Percentiles rank a stretch among this genome's conserved stretches.
Evolutionary conservation across 2,113 vertebrate species (phyloP).

Genomic region (Trematocara stigmaticum): DNA sequence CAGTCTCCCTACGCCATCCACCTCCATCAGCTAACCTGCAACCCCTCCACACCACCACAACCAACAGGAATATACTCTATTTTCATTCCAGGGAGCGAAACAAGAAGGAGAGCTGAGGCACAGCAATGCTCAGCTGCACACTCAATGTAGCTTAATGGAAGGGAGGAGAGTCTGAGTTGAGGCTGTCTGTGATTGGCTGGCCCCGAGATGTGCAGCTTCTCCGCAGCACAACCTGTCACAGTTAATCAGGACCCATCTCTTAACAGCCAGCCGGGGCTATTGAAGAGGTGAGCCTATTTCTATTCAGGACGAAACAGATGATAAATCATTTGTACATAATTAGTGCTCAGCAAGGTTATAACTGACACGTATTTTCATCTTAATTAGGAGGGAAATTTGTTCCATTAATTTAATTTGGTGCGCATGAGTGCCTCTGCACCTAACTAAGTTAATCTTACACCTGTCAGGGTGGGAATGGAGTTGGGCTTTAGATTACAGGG

Average conservation of each 20-base stretch:
- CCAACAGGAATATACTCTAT: constrained; percentile 9
- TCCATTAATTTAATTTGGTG: constrained; percentile 98
- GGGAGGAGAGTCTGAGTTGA: constrained; percentile 58
- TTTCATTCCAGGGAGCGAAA: constrained; percentile 66
- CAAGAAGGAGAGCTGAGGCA: constrained; percentile 73
- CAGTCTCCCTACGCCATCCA: background rate
- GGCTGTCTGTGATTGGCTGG: constrained; percentile 73
- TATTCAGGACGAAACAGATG: constrained; percentile 92
- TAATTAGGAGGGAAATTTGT: constrained; percentile 97
- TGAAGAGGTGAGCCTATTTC: constrained; percentile 87
- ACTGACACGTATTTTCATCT: constrained; percentile 98
- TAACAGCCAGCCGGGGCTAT: constrained; percentile 85
- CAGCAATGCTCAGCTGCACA: constrained; percentile 82
- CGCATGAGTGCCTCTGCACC: constrained; percentile 86
- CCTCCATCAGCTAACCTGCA: background rate
- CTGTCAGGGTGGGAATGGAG: constrained; percentile 80
- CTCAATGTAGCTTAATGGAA: constrained; percentile 78
- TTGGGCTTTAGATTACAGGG: constrained; percentile 9
- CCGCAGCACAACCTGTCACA: constrained; percentile 85
- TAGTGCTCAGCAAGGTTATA: constrained; percentile 97
- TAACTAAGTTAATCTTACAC: constrained; percentile 95
- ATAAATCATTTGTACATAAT: constrained; percentile 99
- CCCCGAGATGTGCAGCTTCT: constrained; percentile 62
- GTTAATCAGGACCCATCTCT: constrained; percentile 92
- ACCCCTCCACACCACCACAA: background rate